Percentiles rank a stretch among this genome's conserved stretches.
Evolutionary conservation across 2,113 vertebrate species (phyloP).

Genomic region (Ageneiosus marmoratus): DNA sequence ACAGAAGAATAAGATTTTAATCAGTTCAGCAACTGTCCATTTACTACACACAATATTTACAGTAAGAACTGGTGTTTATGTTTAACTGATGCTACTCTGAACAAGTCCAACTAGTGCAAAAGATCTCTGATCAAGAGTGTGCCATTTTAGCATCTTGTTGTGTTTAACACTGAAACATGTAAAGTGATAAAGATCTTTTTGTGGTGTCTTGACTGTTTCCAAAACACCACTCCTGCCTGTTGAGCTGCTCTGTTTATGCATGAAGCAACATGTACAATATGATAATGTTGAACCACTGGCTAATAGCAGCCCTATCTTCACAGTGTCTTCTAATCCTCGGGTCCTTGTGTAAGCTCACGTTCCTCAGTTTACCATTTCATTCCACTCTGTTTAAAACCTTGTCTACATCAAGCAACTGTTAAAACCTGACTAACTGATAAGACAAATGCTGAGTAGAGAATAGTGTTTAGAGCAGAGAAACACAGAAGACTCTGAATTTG

Average conservation of each 20-base stretch:
- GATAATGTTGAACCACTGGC: background rate
- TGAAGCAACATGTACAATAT: background rate
- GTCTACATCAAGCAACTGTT: background rate
- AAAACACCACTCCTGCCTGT: background rate
- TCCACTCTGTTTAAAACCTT: background rate
- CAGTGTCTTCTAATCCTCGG: background rate
- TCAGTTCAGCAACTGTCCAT: background rate
- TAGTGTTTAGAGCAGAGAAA: background rate
- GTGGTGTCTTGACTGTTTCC: background rate
- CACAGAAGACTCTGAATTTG: background rate
- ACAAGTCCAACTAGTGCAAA: background rate
- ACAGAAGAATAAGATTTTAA: background rate
- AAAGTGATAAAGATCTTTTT: constrained; percentile 9
- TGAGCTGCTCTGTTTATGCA: background rate
- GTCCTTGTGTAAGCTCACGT: background rate
- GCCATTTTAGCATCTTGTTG: background rate
- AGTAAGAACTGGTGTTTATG: background rate
- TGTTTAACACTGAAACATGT: constrained; percentile 8
- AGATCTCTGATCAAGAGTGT: background rate
- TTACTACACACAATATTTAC: background rate
- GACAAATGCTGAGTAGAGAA: background rate
- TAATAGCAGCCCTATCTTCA: background rate
- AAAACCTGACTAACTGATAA: background rate
- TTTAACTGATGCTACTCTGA: background rate
- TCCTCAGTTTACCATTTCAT: constrained; percentile 17